Evolutionary conservation across 2,113 vertebrate genomes (phyloP), one percentile per base, ranked within the genome.

Genomic region (Hippolais icterina): DNA sequence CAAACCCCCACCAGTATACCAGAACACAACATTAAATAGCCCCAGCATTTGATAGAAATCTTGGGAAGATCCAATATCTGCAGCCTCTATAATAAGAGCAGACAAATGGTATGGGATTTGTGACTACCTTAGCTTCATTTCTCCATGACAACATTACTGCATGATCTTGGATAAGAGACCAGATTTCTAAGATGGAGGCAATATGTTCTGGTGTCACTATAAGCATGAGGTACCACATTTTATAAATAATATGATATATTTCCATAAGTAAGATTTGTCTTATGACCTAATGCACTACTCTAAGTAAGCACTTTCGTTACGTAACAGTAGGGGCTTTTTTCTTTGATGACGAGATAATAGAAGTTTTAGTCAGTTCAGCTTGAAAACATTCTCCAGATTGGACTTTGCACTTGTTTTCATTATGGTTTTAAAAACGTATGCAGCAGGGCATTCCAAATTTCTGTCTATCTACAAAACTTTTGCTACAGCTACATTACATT

Each of bases 401-500:
- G 54, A 74, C 41, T 87, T 96, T 61, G 54, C 75, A 63, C 25
- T 90, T 72, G 25, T 59, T 83, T 86, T 52, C 0, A 1, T 5
- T 41, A 8, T 25, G 74, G 42, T 75, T 96, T 92, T 37, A 12
- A 68, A 70, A 65, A 83, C 35, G 39, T 79, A 96, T 35, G 24
- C 33, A 42, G 21, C 31, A 74, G 23, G 87, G 27, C 52, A 88
- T 93, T 96, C 72, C 10, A 91, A 93, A 49, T 78, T 95, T 65
- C 75, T 61, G 23, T 95, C 87, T 88, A 85, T 44, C 88, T 74
- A 33, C 50, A 70, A 88, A 70, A 37, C 25, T 96, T 87, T 95
- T 92, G 59, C 57, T 44, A 91, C 44, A 81, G 47, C 39, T 90
- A 79, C 9, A 66, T 74, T 90, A 90, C n/a, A 78, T 2, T 39